Percentiles rank a stretch among this genome's conserved stretches.
Evolutionary conservation across 1,140 invertebrate genomes (phyloP).

Genomic region (Chrysomallon squamiferum): DNA sequence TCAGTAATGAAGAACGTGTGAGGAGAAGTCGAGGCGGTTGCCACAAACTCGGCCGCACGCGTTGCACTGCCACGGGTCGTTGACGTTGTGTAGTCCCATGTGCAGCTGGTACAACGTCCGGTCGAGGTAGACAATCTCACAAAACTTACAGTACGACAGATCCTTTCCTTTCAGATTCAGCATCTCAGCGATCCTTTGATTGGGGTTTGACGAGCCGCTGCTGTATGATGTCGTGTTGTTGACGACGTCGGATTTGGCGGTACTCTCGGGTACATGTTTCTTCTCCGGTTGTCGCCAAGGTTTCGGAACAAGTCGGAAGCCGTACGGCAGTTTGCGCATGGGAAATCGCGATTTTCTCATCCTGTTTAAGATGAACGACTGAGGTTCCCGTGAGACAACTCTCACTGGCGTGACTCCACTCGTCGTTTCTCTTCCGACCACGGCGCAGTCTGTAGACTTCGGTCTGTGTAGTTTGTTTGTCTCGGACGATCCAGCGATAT

Average conservation of each 20-base stretch:
- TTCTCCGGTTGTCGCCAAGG: neutral
- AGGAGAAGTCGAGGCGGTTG: conserved; percentile 96
- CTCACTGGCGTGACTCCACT: too few relatives aligned
- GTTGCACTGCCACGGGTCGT: conserved; percentile 98
- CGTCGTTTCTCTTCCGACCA: too few relatives aligned
- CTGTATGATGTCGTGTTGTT: neutral
- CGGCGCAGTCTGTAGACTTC: too few relatives aligned
- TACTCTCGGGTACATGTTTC: neutral
- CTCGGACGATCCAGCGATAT: too few relatives aligned
- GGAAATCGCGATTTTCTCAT: neutral
- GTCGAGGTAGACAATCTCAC: conserved; percentile 93
- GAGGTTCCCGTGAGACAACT: neutral
- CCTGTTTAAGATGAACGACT: neutral
- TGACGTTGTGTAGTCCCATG: conserved; percentile 95
- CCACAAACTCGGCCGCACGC: conserved; percentile 92
- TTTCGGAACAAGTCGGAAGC: neutral
- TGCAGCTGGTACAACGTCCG: conserved; percentile 95
- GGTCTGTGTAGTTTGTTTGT: too few relatives aligned
- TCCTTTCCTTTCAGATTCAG: neutral
- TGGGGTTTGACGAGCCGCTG: too few relatives aligned
- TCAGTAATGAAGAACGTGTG: conserved; percentile 71
- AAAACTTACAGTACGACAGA: conserved; percentile 64
- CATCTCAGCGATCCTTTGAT: neutral
- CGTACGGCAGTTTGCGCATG: neutral
- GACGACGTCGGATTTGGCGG: neutral